phyloP scores from a whole-genome alignment of 2,113 vertebrate genomes.

The Microcebus ravelobensis region DNA sequence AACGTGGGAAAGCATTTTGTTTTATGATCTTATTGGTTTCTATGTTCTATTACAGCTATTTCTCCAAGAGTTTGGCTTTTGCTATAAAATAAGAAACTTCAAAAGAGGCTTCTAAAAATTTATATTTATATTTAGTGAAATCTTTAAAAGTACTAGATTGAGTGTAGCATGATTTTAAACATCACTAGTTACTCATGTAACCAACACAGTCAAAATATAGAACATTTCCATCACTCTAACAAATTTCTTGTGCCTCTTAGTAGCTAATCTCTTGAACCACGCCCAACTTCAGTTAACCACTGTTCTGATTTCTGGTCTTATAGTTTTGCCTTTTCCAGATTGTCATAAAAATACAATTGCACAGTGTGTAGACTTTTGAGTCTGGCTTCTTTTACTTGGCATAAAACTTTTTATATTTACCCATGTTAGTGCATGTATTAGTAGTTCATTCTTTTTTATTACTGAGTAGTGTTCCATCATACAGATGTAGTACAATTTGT shows the following conservation, averaged over 20 bases:
- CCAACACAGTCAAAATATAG: neutral
- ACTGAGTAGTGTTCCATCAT: neutral
- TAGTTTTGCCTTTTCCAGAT: neutral
- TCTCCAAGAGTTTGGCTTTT: neutral
- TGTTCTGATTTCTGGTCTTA: neutral
- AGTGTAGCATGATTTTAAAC: slow-evolving; percentile 11
- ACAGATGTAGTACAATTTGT: neutral
- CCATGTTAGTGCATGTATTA: neutral
- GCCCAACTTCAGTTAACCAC: neutral
- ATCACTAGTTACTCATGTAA: neutral
- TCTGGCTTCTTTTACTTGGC: neutral
- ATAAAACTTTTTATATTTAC: neutral
- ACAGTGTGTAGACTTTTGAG: neutral
- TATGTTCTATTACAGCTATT: neutral
- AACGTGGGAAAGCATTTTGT: neutral
- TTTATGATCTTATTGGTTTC: neutral
- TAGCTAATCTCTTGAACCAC: neutral
- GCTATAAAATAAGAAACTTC: neutral
- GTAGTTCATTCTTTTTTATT: neutral
- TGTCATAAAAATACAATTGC: neutral
- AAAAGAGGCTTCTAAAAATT: neutral
- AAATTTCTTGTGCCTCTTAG: neutral
- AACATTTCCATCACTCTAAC: neutral
- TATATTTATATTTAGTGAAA: neutral
- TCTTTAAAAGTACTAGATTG: slow-evolving; percentile 14